Evolutionary conservation across 2,113 vertebrate species (phyloP), one percentile per base, ranked within the genome.

Genomic region (Ornithorhynchus anatinus): DNA sequence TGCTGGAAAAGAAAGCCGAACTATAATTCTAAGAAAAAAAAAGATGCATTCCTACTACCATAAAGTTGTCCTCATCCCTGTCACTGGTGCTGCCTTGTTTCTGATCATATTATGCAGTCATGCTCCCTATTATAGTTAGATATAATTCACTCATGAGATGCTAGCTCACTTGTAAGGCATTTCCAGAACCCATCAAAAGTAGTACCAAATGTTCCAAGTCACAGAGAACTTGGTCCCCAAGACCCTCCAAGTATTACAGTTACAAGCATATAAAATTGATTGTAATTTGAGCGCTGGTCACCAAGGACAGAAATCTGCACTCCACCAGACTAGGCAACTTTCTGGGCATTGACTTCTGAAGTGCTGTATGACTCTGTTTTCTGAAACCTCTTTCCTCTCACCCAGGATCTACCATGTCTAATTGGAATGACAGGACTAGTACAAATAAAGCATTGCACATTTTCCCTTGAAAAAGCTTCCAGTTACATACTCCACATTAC

Each of bases 141-240:
- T 4, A 52, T 20, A 72, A 14, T 7, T 70, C 23, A 60, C 15
- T 82, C 51, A 54, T 66, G 77, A 89, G 80, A 76, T 64, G 6
- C 52, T 60, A 72, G 22, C 35, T 90, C 50, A 81, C 85, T 80
- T 78, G 13, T 84, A 43, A 84, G 60, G 53, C 19, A 81, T 90
- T 91, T 84, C 80, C 69, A 84, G 65, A 72, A 23, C 5, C 65
- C 40, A 82, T 14, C 16, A 70, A 75, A 79, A 70, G 9, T 65
- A 71, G 38, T 77, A 68, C 50, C 74, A 89, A 88, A 72, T 74
- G 44, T 80, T 85, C 69, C 65, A 88, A 81, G 83, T 88, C 57
- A 73, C 64, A 45, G 20, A 48, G 80, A 61, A 69, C 61, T 47
- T 84, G 69, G 81, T 66, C 57, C 44, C 25, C 76, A 74, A 86